Conservation (phyloP, 2,888 invertebrate genomes). For the Exephanes ischioxanthus region DNA sequence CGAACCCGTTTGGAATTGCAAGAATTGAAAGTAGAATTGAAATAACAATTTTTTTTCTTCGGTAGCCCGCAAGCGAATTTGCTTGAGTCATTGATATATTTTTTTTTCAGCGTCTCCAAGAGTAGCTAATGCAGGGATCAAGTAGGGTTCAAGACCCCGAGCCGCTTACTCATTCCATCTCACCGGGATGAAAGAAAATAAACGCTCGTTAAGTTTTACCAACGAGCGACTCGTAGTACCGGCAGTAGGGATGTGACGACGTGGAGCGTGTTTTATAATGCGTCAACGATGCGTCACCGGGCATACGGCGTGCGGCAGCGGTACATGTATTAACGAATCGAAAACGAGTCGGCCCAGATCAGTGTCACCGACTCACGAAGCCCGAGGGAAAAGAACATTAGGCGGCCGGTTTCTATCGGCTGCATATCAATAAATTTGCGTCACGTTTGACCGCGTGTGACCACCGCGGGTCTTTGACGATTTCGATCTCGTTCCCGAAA, state of each 20-base stretch:
- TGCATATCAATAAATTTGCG: slow-evolving; percentile 47
- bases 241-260: not conserved
- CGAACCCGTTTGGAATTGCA: no score
- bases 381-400: slow-evolving; percentile 45
- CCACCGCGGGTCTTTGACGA: not conserved
- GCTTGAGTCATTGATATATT: not conserved
- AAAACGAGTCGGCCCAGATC: slow-evolving; percentile 43
- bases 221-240: not conserved
- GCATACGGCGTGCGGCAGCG: not conserved
- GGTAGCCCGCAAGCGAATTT: no score
- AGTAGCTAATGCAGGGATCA: slow-evolving; percentile 3
- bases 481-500: slow-evolving; percentile 16
- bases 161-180: slow-evolving; percentile 37
- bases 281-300: slow-evolving; percentile 35
- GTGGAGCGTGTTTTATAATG: slow-evolving; percentile 44
- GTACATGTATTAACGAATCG: slow-evolving; percentile 25
- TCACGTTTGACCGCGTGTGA: slow-evolving; percentile 54
- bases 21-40: no score
- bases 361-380: slow-evolving; percentile 39
- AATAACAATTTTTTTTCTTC: no score
- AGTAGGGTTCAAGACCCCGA: not conserved
- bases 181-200: not conserved
- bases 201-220: slow-evolving; percentile 11
- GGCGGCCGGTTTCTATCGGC: slow-evolving; percentile 63
- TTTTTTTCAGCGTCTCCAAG: not conserved